Conservation (phyloP, 2,113 vertebrate genomes). For the Tragelaphus scriptus region DNA sequence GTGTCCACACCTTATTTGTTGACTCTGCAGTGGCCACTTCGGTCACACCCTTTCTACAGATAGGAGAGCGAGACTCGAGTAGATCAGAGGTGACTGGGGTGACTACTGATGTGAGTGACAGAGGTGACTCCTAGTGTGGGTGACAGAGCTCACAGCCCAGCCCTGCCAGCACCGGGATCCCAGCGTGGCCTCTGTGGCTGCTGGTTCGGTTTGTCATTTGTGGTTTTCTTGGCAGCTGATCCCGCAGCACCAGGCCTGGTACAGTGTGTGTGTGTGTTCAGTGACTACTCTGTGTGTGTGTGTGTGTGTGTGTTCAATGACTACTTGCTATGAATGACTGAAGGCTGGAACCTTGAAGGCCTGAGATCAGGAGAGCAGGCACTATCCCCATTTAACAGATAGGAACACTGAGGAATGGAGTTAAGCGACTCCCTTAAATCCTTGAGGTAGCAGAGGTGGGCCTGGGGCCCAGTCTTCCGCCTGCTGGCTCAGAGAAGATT, state of each 20-base stretch:
- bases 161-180: background rate
- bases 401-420: background rate
- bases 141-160: background rate
- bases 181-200: fast-evolving
- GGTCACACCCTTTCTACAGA: fast-evolving
- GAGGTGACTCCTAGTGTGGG: too few species aligned
- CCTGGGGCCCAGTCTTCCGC: background rate
- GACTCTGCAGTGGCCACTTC: fast-evolving
- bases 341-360: fast-evolving
- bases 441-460: background rate
- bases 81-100: background rate
- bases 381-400: background rate
- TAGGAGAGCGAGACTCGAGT: fast-evolving
- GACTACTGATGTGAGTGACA: background rate
- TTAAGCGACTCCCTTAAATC: background rate
- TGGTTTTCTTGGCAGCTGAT: too few species aligned
- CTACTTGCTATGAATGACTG: background rate
- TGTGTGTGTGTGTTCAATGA: background rate
- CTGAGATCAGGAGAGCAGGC: background rate
- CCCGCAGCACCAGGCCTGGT: background rate
- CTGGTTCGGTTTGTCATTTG: fast-evolving
- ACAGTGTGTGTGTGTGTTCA: background rate
- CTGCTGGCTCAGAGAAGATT: background rate
- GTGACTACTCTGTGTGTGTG: too few species aligned
- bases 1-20: fast-evolving